Evolutionary conservation across 2,797 vertebrate species (phyloP).

Genomic region (Oreonectes daqikongensis): DNA sequence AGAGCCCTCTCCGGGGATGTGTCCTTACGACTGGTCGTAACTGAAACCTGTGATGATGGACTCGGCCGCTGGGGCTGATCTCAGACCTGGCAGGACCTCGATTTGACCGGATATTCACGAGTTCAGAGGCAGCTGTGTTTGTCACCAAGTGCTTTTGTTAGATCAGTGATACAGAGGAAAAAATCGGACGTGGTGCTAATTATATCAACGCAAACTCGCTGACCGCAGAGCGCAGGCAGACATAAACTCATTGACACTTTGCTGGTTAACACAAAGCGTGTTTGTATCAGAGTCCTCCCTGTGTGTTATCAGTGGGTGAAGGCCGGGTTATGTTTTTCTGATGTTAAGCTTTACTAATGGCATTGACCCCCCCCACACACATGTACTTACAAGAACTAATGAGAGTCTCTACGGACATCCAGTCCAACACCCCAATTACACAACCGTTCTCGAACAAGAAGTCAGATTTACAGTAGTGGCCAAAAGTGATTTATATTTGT

Average conservation of each 20-base stretch:
- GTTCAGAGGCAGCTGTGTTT: background rate
- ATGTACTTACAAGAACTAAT: constrained; percentile 10
- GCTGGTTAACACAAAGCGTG: too few relatives aligned
- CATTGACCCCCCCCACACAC: background rate
- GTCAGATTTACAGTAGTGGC: too few relatives aligned
- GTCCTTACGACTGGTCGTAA: constrained; percentile 43
- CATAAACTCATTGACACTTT: constrained; percentile 14
- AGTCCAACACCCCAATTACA: background rate
- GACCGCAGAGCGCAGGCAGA: constrained; percentile 20
- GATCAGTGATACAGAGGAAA: constrained; percentile 10
- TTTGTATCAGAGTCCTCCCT: too few relatives aligned
- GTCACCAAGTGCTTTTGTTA: background rate
- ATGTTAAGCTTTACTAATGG: constrained; percentile 24
- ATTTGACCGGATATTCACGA: constrained; percentile 11
- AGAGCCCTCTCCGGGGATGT: constrained; percentile 9
- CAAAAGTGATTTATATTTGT: too few relatives aligned
- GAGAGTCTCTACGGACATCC: background rate
- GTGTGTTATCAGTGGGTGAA: constrained; percentile 11
- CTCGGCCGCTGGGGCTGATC: constrained; percentile 19
- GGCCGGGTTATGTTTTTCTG: background rate
- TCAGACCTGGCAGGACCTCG: background rate
- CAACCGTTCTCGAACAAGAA: background rate
- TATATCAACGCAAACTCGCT: background rate
- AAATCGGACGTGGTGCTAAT: constrained; percentile 20
- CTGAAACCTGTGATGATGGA: constrained; percentile 38